A percentile compares a stretch with the other conserved stretches of the same genome.
Conservation (phyloP, 1,140 invertebrate genomes). For the Diabrotica undecimpunctata region DNA sequence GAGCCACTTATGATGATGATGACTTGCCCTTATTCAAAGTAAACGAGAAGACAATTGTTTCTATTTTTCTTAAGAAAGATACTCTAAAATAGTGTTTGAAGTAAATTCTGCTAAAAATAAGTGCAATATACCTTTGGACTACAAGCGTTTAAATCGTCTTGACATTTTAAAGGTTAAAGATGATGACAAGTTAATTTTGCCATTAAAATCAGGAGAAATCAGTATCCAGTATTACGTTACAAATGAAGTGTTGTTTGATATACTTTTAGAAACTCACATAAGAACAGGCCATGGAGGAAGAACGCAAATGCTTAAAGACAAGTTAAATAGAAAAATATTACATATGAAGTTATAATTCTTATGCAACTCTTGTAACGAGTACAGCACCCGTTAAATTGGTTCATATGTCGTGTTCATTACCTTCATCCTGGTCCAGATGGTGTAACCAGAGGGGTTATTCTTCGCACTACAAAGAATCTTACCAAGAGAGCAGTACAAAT, state of each 20-base stretch:
- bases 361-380: too few relatives aligned
- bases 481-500: too few relatives aligned
- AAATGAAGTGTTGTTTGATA: conserved; percentile 32
- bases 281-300: conserved; percentile 33
- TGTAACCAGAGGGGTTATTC: too few relatives aligned
- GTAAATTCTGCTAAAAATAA: neutral
- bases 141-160: too few relatives aligned
- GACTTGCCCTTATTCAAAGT: neutral
- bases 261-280: conserved; percentile 29
- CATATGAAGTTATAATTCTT: conserved; percentile 8
- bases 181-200: conserved; percentile 25
- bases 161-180: too few relatives aligned
- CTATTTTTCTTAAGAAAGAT: neutral
- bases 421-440: too few relatives aligned
- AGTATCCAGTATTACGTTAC: conserved; percentile 32
- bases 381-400: too few relatives aligned
- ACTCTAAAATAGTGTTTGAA: neutral
- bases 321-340: conserved; percentile 20
- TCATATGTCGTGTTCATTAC: too few relatives aligned
- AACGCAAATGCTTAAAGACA: too few relatives aligned
- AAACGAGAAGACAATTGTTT: conserved; percentile 8
- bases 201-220: conserved; percentile 23
- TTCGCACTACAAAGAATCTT: too few relatives aligned
- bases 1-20: too few relatives aligned
- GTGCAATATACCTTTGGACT: neutral